phyloP scores from a whole-genome alignment of 1,140 invertebrate species.

The Drosophila prosaltans region DNA sequence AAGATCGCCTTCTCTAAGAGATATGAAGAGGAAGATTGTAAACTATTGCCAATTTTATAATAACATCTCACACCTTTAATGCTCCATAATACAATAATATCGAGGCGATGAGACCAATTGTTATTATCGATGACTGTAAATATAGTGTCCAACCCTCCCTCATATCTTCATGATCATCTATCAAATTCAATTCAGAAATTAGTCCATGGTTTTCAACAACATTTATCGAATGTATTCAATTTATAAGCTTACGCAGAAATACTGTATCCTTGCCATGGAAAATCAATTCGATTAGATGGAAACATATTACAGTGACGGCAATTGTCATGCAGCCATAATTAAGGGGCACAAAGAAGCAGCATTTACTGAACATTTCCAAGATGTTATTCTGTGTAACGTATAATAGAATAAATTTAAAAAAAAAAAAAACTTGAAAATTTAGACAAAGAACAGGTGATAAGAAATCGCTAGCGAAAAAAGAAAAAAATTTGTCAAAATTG shows the following conservation, averaged over 20 bases:
- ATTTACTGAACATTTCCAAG: conserved; percentile 29
- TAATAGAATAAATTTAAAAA: too few relatives aligned
- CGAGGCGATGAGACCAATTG: conserved; percentile 23
- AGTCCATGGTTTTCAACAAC: too few relatives aligned
- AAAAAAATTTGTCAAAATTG: too few relatives aligned
- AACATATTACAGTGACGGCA: conserved; percentile 27
- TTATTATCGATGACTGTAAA: conserved; percentile 18
- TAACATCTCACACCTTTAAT: conserved; percentile 27
- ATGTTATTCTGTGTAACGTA: too few relatives aligned
- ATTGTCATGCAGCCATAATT: conserved; percentile 39
- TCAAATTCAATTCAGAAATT: neutral
- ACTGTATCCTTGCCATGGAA: conserved; percentile 29
- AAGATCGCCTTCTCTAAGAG: conserved; percentile 29
- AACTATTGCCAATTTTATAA: too few relatives aligned
- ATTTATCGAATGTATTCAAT: too few relatives aligned
- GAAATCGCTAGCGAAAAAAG: too few relatives aligned
- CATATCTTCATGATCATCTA: neutral
- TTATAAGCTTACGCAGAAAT: conserved; percentile 38
- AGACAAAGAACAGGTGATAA: too few relatives aligned
- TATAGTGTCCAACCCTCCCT: conserved; percentile 18
- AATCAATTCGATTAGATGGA: conserved; percentile 44
- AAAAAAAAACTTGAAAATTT: too few relatives aligned
- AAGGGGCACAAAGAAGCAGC: conserved; percentile 42
- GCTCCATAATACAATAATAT: conserved; percentile 33
- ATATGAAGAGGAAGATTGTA: neutral